These are phyloP conservation scores for Dicentrarchus labrax DNA, from an alignment of 2,113 vertebrate species.

Conservation along the genomic window DNA sequence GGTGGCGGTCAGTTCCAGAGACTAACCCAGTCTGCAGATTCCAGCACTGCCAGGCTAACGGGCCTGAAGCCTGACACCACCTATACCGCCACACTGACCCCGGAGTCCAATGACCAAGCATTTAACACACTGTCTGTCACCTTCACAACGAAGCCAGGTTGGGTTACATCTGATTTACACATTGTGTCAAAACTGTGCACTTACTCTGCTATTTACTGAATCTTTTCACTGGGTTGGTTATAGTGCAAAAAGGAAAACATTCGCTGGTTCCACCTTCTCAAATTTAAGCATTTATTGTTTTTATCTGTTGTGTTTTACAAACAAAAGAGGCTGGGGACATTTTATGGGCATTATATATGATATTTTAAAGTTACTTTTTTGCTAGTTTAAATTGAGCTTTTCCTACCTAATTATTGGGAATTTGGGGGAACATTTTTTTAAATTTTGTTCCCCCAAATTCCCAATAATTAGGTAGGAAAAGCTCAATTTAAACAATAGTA, in stretches of 20 bases:
- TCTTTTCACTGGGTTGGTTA: not conserved
- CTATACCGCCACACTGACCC: constrained; percentile 88
- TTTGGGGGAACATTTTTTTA: no score
- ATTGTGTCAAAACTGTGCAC: not conserved
- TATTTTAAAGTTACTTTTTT: no score
- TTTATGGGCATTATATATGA: no score
- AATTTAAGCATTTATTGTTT: not conserved
- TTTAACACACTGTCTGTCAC: constrained; percentile 83
- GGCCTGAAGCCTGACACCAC: constrained; percentile 88
- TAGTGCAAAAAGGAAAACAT: not conserved
- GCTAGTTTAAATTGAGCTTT: no score
- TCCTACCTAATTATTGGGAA: no score
- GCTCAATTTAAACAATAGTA: no score
- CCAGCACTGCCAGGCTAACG: constrained; percentile 80
- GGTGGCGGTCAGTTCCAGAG: constrained; percentile 69
- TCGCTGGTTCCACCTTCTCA: not conserved
- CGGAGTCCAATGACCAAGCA: constrained; percentile 86
- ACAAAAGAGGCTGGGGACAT: not conserved
- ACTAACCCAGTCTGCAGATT: constrained; percentile 80
- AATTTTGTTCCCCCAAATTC: not conserved
- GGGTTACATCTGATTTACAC: not conserved
- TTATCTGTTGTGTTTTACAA: not conserved
- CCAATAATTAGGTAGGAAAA: not conserved
- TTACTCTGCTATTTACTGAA: not conserved
- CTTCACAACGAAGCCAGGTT: constrained; percentile 90